Base-by-base conservation (phyloP, 2,888 invertebrate genomes). In the Drosophila infuscata region DNA sequence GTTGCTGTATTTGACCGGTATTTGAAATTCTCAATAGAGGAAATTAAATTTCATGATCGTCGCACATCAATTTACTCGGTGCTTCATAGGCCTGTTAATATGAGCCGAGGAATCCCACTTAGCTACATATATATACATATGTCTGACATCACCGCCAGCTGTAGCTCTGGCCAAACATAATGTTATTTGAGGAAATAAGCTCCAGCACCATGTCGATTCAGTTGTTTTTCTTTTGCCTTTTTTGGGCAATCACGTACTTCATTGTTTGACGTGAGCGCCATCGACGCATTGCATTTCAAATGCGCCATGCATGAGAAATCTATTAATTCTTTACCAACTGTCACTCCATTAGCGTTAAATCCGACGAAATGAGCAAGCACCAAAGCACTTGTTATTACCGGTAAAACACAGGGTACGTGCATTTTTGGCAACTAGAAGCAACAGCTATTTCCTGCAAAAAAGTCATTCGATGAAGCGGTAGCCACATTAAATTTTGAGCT, bases 11-110 rank as follows among this genome's bases (percentile, higher is more conserved):
- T 9, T 25, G 11, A 36, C 51, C 43, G 30, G 29, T n/a, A 49
- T 52, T 35, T 58, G 58, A 49, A 66, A 17, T 48, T 29, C 25
- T 49, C 49, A 80, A 74, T 70, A 30, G 49, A 81, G 91, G 91
- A 91, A 91, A 89, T 91, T 75, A 81, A 82, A 90, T 91, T 91
- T 91, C 84, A 90, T 79, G 86, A 82, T 83, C 81, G 70, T 87
- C 79, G 75, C 81, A 78, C 76, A 77, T 61, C 53, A 25, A 63
- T 58, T 53, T 61, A 20, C 5, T 46, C 12, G 41, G 17, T 60
- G 33, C 20, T 32, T 17, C 32, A 35, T 29, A 11, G 17, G 25
- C 20, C 32, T 25, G 54, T 56, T 65, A 52, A 52, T 48, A 33
- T 20, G 12, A 51, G 9, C 35, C 30, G 30, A 76, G 20, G n/a